phyloP scores from a whole-genome alignment of 2,888 invertebrate genomes.

The Oscheius onirici region DNA sequence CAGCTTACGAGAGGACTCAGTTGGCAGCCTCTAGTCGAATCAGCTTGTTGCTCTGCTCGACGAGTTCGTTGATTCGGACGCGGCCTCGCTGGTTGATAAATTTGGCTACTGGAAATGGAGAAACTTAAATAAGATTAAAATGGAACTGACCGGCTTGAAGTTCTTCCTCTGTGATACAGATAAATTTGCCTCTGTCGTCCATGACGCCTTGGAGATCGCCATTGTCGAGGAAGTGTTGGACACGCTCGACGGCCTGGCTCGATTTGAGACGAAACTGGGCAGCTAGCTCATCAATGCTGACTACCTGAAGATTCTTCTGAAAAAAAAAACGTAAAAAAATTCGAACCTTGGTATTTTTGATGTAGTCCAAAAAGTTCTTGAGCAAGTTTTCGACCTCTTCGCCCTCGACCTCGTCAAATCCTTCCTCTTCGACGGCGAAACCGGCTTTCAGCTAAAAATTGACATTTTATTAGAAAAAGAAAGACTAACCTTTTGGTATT shows the following conservation, averaged over 20 bases:
- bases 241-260: slow-evolving; percentile 77
- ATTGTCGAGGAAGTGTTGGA: slow-evolving; percentile 84
- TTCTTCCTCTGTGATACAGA: slow-evolving; percentile 91
- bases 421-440: slow-evolving; percentile 69
- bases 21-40: slow-evolving; percentile 79
- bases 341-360: slow-evolving; percentile 63
- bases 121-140: neutral
- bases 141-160: slow-evolving; percentile 77
- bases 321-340: neutral
- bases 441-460: slow-evolving; percentile 64
- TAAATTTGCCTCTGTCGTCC: slow-evolving; percentile 98
- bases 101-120: slow-evolving; percentile 80
- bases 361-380: slow-evolving; percentile 64
- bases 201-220: slow-evolving; percentile 90
- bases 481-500: slow-evolving; percentile 63
- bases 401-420: slow-evolving; percentile 65
- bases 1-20: neutral
- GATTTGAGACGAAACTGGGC: slow-evolving; percentile 63
- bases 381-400: slow-evolving; percentile 67
- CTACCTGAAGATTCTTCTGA: slow-evolving; percentile 54
- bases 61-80: slow-evolving; percentile 90
- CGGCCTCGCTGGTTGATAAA: slow-evolving; percentile 92
- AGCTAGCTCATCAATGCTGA: slow-evolving; percentile 70
- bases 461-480: neutral
- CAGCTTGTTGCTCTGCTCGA: slow-evolving; percentile 90